Evolutionary conservation across 23 tunicate species (phyloP).

Genomic region (Ascidia mentula): DNA sequence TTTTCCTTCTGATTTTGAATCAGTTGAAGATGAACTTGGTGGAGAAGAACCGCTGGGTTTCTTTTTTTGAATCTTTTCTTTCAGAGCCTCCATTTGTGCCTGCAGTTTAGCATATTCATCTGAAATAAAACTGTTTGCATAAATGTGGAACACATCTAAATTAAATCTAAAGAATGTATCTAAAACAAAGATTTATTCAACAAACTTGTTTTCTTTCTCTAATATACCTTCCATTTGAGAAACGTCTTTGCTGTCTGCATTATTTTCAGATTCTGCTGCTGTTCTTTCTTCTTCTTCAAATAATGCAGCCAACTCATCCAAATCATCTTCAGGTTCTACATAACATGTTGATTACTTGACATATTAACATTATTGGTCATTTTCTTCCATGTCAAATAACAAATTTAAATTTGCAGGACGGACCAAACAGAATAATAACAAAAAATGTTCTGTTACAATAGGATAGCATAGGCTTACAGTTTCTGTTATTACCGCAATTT

Average conservation of each 20-base stretch:
- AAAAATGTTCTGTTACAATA: too few species aligned
- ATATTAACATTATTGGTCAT: too few species aligned
- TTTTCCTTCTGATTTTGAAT: conserved; percentile 11
- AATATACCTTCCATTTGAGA: background rate
- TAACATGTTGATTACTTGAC: too few species aligned
- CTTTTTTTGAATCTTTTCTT: conserved; percentile 57
- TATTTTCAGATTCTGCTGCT: background rate
- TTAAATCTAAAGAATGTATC: background rate
- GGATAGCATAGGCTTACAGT: too few species aligned
- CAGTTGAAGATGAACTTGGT: background rate
- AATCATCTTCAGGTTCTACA: background rate
- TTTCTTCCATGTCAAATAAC: too few species aligned
- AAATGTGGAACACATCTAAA: background rate
- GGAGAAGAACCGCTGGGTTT: background rate
- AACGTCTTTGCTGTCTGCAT: background rate
- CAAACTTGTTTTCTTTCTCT: background rate
- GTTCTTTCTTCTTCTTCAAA: conserved; percentile 24
- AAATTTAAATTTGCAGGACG: too few species aligned
- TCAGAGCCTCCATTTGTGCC: conserved; percentile 53
- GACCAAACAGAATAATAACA: too few species aligned
- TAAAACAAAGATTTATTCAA: background rate
- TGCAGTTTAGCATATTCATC: conserved; percentile 66
- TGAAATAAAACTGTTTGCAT: conserved; percentile 11
- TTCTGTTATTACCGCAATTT: background rate
- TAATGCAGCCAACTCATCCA: conserved; percentile 36